Percentiles rank a stretch among this genome's conserved stretches.
phyloP scores from a whole-genome alignment of 2,113 vertebrate species.

The Anarhynchus alexandrinus region DNA sequence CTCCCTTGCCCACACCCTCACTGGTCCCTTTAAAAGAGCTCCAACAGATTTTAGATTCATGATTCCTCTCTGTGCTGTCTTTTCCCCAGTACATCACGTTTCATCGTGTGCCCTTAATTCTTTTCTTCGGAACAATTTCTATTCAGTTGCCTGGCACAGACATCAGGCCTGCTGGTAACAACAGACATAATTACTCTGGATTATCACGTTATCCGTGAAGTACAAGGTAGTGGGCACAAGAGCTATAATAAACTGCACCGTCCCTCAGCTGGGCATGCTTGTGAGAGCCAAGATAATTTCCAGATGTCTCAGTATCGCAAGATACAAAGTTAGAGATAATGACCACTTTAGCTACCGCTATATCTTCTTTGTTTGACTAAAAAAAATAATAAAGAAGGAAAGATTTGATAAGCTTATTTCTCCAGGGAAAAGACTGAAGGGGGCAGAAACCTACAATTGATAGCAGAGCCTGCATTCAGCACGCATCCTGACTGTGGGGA shows the following conservation, averaged over 20 bases:
- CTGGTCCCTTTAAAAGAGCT: background rate
- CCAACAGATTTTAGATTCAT: background rate
- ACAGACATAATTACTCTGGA: background rate
- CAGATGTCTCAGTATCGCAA: background rate
- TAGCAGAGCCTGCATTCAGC: background rate
- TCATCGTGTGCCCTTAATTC: background rate
- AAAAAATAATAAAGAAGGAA: background rate
- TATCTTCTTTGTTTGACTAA: background rate
- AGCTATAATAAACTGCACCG: background rate
- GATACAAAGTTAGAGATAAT: background rate
- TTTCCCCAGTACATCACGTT: background rate
- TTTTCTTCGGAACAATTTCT: background rate
- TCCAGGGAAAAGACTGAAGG: background rate
- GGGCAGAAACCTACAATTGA: background rate
- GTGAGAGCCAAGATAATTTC: conserved; percentile 11
- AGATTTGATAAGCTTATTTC: conserved; percentile 34
- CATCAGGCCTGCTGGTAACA: background rate
- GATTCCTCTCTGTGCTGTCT: background rate
- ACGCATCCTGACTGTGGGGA: background rate
- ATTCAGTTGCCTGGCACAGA: background rate
- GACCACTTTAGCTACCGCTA: background rate
- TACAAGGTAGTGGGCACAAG: background rate
- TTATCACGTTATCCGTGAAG: background rate
- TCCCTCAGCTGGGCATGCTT: background rate
- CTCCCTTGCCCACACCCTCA: background rate